These are phyloP conservation scores for Xanthia togata DNA, from an alignment of 2,888 invertebrate species.

Conservation along the genomic window DNA sequence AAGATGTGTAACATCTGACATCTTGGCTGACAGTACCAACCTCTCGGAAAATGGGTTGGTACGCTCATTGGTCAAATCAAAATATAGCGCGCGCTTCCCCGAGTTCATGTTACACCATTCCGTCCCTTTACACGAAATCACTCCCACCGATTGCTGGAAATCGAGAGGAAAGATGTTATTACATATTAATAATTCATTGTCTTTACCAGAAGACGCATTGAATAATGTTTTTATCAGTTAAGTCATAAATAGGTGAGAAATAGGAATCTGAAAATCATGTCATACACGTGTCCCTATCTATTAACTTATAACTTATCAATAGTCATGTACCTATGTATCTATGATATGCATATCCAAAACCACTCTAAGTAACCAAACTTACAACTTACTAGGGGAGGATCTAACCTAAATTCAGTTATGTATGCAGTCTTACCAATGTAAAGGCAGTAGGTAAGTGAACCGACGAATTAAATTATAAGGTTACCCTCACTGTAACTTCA, in stretches of 20 bases:
- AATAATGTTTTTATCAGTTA: neutral
- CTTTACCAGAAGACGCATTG: neutral
- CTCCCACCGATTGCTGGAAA: too few relatives aligned
- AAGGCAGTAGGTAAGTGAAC: constrained; percentile 71
- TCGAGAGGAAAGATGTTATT: too few relatives aligned
- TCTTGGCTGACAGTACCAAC: too few relatives aligned
- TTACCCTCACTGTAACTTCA: constrained; percentile 71
- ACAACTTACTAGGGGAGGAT: constrained; percentile 60
- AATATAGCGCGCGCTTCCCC: too few relatives aligned
- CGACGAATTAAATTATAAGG: constrained; percentile 79
- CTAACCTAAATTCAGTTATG: constrained; percentile 76
- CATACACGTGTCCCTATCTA: neutral
- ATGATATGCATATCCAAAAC: constrained; percentile 40
- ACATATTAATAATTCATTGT: neutral
- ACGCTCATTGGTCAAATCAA: too few relatives aligned
- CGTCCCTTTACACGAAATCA: too few relatives aligned
- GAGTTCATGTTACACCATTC: too few relatives aligned
- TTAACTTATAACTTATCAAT: constrained; percentile 1
- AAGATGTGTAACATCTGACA: too few relatives aligned
- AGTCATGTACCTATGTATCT: constrained; percentile 8
- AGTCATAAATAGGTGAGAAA: neutral
- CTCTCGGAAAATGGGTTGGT: too few relatives aligned
- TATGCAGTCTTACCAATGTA: constrained; percentile 71
- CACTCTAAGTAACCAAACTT: constrained; percentile 53
- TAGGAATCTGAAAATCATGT: neutral